Evolutionary conservation across 2,888 invertebrate species (phyloP).

Genomic region (Trichopria drosophilae): DNA sequence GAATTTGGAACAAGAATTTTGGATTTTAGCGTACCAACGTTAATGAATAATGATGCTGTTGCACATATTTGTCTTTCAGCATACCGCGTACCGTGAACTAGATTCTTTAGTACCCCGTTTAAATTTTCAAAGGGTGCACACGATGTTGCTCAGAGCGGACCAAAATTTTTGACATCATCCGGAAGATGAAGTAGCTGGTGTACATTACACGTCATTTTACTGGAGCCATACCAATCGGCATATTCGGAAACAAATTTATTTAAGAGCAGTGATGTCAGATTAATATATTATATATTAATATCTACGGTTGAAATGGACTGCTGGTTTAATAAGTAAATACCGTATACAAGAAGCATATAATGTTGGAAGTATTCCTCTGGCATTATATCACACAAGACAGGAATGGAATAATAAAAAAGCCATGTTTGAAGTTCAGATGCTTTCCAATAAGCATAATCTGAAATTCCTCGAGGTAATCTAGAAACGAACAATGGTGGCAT

Average conservation of each 20-base stretch:
- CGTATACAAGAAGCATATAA: conserved; percentile 27
- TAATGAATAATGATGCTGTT: no score
- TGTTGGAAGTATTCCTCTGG: conserved; percentile 27
- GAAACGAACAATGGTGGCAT: conserved; percentile 30
- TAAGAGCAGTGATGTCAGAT: no score
- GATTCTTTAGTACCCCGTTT: conserved; percentile 21
- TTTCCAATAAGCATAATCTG: no score
- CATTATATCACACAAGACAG: conserved; percentile 32
- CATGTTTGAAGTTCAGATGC: conserved; percentile 32
- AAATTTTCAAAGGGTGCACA: no score
- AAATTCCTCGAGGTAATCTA: conserved; percentile 26
- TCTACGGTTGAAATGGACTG: conserved; percentile 22
- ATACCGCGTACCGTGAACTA: conserved; percentile 25
- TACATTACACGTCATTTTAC: no score
- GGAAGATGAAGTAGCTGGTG: conserved; percentile 23
- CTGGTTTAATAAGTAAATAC: conserved; percentile 28
- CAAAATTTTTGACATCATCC: conserved; percentile 10
- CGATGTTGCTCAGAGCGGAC: conserved; percentile 25
- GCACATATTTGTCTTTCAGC: no score
- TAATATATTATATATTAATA: conserved; percentile 13
- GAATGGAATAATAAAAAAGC: conserved; percentile 33
- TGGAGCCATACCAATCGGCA: no score
- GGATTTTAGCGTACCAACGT: no score
- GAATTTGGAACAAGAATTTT: no score
- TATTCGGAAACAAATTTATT: no score